Percentiles rank a stretch among this genome's conserved stretches.
Conservation (phyloP, 2,888 invertebrate species). For the Drosophila cracens region DNA sequence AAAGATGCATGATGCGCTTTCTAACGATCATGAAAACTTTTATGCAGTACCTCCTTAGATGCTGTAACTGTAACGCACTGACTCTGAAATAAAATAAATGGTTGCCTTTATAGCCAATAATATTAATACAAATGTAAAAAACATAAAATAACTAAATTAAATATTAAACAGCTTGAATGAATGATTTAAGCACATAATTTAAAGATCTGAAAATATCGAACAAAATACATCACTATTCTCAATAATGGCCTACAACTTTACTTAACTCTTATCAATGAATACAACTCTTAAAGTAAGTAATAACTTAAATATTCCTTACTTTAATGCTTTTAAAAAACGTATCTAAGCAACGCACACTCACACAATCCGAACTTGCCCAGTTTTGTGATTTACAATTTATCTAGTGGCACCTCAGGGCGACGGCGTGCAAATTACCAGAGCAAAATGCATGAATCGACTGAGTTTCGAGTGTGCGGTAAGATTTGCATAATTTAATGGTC, state of each 20-base stretch:
- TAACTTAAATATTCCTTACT: not conserved
- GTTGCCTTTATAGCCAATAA: not conserved
- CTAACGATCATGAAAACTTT: conserved; percentile 56
- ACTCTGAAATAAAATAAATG: not conserved
- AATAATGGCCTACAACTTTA: not conserved
- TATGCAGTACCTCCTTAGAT: conserved; percentile 5
- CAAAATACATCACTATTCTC: not conserved
- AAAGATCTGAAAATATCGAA: not conserved
- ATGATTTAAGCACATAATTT: not conserved
- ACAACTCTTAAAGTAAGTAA: not conserved
- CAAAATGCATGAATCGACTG: conserved; percentile 37
- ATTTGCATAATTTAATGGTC: conserved; percentile 78
- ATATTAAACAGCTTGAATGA: not conserved
- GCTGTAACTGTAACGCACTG: conserved; percentile 11
- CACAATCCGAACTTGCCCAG: conserved; percentile 42
- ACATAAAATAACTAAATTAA: not conserved
- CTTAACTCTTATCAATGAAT: not conserved
- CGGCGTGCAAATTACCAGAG: conserved; percentile 67
- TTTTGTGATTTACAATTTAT: conserved; percentile 64
- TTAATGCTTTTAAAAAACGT: not conserved
- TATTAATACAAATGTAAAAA: not conserved
- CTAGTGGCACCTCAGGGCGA: conserved; percentile 39
- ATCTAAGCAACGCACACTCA: conserved; percentile 27
- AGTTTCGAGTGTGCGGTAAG: conserved; percentile 36
- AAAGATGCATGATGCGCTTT: conserved; percentile 59